Conservation (phyloP, 2,113 vertebrate genomes). For the Lagenorhynchus albirostris region DNA sequence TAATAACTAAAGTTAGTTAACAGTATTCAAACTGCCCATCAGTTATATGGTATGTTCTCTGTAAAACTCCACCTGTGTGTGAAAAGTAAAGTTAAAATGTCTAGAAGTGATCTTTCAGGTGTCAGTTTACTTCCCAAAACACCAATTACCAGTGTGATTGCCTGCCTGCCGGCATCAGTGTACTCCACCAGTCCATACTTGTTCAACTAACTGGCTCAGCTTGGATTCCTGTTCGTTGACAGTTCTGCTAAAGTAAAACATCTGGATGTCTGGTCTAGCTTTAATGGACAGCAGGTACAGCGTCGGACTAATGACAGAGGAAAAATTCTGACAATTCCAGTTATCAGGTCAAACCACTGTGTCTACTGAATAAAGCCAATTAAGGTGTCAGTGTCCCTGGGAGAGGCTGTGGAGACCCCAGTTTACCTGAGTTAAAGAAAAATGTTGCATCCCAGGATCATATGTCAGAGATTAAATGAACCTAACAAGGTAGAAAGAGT, state of each 20-base stretch:
- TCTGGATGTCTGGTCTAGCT: neutral
- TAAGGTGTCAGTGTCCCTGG: neutral
- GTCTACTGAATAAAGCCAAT: neutral
- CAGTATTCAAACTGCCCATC: neutral
- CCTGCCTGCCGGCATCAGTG: neutral
- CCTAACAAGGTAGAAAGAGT: neutral
- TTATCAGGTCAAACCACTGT: neutral
- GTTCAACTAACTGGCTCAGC: neutral
- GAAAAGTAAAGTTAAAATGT: neutral
- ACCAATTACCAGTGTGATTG: rapidly evolving
- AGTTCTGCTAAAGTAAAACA: neutral
- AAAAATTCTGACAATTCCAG: neutral
- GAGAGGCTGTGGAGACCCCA: neutral
- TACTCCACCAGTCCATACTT: neutral
- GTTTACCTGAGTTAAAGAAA: neutral
- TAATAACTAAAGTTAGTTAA: neutral
- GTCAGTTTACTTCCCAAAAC: neutral
- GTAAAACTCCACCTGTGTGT: neutral
- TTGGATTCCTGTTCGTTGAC: neutral
- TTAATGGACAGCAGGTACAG: neutral
- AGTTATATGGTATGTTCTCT: neutral
- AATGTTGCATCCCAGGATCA: neutral
- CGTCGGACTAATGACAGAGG: neutral
- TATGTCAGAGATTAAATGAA: neutral
- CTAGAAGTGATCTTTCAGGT: neutral